Conservation (phyloP, 2,888 invertebrate genomes). For the Copidosoma aretas region DNA sequence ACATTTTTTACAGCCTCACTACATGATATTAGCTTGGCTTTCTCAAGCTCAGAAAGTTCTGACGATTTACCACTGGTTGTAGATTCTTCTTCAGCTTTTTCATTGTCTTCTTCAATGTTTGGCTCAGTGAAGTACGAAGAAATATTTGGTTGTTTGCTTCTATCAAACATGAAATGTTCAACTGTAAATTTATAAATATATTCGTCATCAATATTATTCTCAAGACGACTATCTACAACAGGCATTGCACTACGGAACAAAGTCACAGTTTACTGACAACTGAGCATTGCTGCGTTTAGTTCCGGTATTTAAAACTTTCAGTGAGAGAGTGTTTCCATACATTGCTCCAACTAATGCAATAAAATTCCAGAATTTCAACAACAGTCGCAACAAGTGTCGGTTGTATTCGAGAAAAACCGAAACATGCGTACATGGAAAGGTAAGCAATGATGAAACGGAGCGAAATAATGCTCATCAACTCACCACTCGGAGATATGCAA, state of each 20-base stretch:
- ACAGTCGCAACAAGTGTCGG: too few species aligned
- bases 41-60: conserved; percentile 71
- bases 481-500: conserved; percentile 87
- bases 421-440: background rate
- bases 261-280: conserved; percentile 7
- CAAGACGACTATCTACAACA: background rate
- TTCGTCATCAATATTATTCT: background rate
- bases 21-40: conserved; percentile 80
- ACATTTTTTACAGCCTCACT: conserved; percentile 82
- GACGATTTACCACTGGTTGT: conserved; percentile 62
- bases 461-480: conserved; percentile 26
- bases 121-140: conserved; percentile 76
- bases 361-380: too few species aligned
- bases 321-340: conserved; percentile 3
- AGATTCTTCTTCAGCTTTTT: conserved; percentile 61
- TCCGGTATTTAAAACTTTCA: background rate
- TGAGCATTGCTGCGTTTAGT: background rate
- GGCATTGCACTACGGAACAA: too few species aligned
- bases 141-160: conserved; percentile 77
- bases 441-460: background rate
- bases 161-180: conserved; percentile 84
- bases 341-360: too few species aligned
- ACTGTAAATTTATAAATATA: conserved; percentile 55
- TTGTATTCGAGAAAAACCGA: background rate
- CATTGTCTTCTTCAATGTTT: conserved; percentile 71